These are phyloP conservation scores for Heliopora coerulea DNA, from an alignment of 92 coral and sea anemone genomes.

Conservation along the genomic window DNA sequence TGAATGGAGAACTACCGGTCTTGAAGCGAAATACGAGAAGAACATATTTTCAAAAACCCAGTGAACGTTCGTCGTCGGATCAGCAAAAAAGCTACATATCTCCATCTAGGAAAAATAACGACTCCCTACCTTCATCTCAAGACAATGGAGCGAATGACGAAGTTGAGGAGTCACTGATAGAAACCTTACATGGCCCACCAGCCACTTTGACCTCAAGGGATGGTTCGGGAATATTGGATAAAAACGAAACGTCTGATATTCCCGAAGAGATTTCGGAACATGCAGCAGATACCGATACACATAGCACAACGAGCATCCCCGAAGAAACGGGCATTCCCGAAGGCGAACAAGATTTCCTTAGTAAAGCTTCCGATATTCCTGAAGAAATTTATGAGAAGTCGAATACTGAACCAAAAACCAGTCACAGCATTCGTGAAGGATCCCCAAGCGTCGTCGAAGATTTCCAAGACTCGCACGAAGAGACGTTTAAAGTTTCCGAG, in stretches of 20 bases:
- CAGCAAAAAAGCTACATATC: not conserved
- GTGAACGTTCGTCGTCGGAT: not conserved
- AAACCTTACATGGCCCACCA: constrained; percentile 5
- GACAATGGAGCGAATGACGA: too few relatives aligned
- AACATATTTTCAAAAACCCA: too few relatives aligned
- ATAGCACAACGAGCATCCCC: not conserved
- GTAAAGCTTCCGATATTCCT: constrained; percentile 16
- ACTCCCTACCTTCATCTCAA: not conserved
- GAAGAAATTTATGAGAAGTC: constrained; percentile 12
- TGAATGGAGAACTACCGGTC: too few relatives aligned
- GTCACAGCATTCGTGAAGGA: not conserved
- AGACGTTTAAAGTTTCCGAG: not conserved
- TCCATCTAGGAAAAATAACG: not conserved
- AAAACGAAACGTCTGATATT: not conserved
- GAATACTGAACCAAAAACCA: constrained; percentile 8
- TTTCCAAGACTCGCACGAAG: not conserved
- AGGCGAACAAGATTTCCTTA: not conserved
- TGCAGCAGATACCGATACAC: not conserved
- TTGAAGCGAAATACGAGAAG: too few relatives aligned
- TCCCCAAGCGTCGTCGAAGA: constrained; percentile 3
- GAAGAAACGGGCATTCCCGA: constrained; percentile 21
- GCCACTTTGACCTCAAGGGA: not conserved
- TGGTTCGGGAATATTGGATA: not conserved
- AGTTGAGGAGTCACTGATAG: constrained; percentile 33
- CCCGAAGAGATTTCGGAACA: constrained; percentile 3